Percentiles rank a stretch among this genome's conserved stretches.
Conservation (phyloP, 2,113 vertebrate genomes). For the Stictonetta naevosa region DNA sequence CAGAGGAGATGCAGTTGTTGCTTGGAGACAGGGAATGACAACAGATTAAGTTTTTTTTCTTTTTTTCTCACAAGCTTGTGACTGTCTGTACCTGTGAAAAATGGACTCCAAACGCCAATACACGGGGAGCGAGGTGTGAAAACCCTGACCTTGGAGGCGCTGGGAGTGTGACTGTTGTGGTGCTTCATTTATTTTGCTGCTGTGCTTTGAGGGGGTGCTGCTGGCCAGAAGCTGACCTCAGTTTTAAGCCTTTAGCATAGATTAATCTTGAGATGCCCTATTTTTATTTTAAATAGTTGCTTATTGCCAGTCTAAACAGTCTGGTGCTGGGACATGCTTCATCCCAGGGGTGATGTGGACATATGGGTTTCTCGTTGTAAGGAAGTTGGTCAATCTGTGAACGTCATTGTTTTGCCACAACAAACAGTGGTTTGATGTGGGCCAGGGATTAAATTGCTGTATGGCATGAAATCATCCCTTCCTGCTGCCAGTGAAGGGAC, state of each 20-base stretch:
- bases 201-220: not conserved
- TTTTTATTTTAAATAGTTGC: not conserved
- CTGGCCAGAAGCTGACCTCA: not conserved
- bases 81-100: slow-evolving; percentile 60
- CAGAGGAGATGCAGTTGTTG: slow-evolving; percentile 18
- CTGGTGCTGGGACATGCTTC: not conserved
- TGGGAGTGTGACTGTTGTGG: not conserved
- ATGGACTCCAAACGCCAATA: slow-evolving; percentile 22
- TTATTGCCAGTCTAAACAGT: not conserved
- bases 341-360: not conserved
- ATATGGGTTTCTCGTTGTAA: not conserved
- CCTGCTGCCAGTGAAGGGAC: not conserved
- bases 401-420: not conserved
- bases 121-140: slow-evolving; percentile 36
- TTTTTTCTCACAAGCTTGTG: not conserved
- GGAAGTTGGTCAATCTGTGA: not conserved
- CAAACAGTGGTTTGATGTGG: not conserved
- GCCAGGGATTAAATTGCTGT: not conserved
- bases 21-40: slow-evolving; percentile 49
- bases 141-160: slow-evolving; percentile 39
- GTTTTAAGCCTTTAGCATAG: not conserved
- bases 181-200: slow-evolving; percentile 41
- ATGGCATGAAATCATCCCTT: not conserved
- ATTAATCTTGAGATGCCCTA: not conserved
- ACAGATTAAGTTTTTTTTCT: not conserved